Base-by-base conservation (phyloP, 2,797 vertebrate species). In the Ispidina lecontei region DNA sequence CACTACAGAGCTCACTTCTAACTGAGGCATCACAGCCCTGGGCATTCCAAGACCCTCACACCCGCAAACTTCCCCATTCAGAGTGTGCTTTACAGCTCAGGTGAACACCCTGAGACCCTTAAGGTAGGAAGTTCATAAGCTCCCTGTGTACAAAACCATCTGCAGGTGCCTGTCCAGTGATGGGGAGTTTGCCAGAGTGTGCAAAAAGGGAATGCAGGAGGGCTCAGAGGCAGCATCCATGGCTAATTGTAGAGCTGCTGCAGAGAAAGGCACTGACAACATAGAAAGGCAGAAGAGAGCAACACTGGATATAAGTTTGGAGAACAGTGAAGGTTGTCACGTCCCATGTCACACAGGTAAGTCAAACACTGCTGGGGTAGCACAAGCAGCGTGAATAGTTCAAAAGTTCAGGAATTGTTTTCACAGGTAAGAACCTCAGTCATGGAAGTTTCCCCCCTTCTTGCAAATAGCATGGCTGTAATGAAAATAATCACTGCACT, bases 391-490 rank as follows among this genome's bases (percentile, higher is more conserved):
- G 29, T 33, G 26, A 33, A 16, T 3, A 55, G 93, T 87, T 89
- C 95, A 83, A 25, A 82, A 89, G 90, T 90, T 90, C 90, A 84
- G 86, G 74, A 89, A 51, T 68, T 91, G 54, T 84, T 96, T 93
- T 72, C 54, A 62, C 43, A 81, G 94, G 90, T 93, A 93, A 93
- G 37, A 81, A 56, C 33, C 60, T 85, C 4, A 0, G 70, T n/a
- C 73, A 86, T 89, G 76, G 93, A 93, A 87, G 73, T 15, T 86
- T 60, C 44, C 52, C 31, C 18, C 28, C 55, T 88, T 82, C 71
- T 72, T n/a, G 47, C 67, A 44, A 78, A 49, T 37, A 88, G 75
- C 52, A 73, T 0, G 17, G 80, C n/a, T 28, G 70, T 60, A 79
- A 81, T 16, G 79, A 91, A 92, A 93, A 81, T 54, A 89, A 86